Conservation (phyloP, 2,797 vertebrate genomes). For the Sebastes paucispinis region DNA sequence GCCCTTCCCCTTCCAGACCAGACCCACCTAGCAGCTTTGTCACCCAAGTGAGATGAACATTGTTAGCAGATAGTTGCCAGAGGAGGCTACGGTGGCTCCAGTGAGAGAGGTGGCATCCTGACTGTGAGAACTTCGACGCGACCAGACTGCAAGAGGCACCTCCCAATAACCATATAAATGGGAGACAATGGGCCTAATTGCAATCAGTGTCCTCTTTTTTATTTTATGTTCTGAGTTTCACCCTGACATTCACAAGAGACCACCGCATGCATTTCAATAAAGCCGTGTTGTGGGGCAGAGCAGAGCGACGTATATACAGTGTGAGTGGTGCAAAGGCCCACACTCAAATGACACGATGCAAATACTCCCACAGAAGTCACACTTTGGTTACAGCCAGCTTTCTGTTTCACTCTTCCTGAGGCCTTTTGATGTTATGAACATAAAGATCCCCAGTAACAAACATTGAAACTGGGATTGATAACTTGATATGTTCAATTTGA, state of each 20-base stretch:
- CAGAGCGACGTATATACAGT: slow-evolving; percentile 30
- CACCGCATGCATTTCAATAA: slow-evolving; percentile 78
- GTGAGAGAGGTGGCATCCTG: slow-evolving; percentile 71
- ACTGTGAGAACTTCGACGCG: slow-evolving; percentile 85
- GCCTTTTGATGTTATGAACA: slow-evolving; percentile 67
- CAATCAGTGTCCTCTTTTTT: slow-evolving; percentile 75
- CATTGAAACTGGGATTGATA: background rate
- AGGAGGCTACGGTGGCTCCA: slow-evolving; percentile 64
- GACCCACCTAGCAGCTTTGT: slow-evolving; percentile 81
- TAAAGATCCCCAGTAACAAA: slow-evolving; percentile 2
- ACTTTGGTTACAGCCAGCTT: slow-evolving; percentile 62
- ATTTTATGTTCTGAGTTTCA: slow-evolving; percentile 63
- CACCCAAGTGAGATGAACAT: slow-evolving; percentile 85
- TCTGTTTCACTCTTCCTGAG: slow-evolving; percentile 44
- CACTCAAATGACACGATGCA: slow-evolving; percentile 49
- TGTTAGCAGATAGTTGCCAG: slow-evolving; percentile 92
- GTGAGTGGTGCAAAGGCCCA: slow-evolving; percentile 49
- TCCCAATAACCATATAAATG: slow-evolving; percentile 89
- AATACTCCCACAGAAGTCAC: slow-evolving; percentile 68
- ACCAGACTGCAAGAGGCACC: slow-evolving; percentile 62
- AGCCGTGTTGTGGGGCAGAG: slow-evolving; percentile 35
- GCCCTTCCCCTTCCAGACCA: slow-evolving; percentile 64
- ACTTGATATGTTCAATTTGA: background rate
- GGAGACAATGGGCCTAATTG: slow-evolving; percentile 80
- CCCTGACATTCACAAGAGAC: slow-evolving; percentile 58